Conservation (phyloP, 30 jellyfish, hydroid and myxozoan species). For the Catostylus mosaicus region DNA sequence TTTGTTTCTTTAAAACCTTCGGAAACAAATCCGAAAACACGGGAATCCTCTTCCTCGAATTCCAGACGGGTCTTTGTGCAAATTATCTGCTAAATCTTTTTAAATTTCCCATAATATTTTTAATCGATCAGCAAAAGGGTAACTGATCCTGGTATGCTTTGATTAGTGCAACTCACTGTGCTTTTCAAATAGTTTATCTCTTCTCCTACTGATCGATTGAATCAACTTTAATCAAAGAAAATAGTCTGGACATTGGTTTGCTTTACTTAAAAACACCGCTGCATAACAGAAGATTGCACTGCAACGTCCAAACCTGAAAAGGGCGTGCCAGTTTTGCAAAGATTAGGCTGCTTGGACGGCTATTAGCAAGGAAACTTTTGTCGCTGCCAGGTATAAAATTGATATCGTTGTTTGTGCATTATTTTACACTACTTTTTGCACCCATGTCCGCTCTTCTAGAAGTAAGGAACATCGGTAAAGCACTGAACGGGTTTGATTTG, state of each 20-base stretch:
- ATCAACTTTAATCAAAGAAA: neutral
- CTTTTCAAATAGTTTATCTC: neutral
- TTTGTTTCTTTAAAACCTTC: neutral
- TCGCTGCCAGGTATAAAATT: neutral
- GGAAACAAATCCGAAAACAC: neutral
- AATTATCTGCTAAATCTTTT: neutral
- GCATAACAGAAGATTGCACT: neutral
- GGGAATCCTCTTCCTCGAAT: constrained; percentile 7
- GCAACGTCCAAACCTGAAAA: neutral
- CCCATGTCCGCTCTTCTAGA: too few relatives aligned
- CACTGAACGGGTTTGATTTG: too few relatives aligned
- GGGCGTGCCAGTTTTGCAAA: constrained; percentile 1
- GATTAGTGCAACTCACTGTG: neutral
- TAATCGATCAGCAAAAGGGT: neutral
- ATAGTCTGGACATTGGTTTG: neutral
- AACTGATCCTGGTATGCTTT: constrained; percentile 24
- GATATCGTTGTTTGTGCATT: too few relatives aligned
- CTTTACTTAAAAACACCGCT: neutral
- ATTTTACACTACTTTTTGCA: too few relatives aligned
- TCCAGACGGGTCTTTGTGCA: constrained; percentile 1
- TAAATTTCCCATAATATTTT: neutral
- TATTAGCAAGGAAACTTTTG: neutral
- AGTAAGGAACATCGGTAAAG: too few relatives aligned
- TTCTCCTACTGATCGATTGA: neutral
- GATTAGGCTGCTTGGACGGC: neutral